A percentile compares a stretch with the other conserved stretches of the same genome.
phyloP scores from a whole-genome alignment of 2,888 invertebrate genomes.

The Caprella mutica region DNA sequence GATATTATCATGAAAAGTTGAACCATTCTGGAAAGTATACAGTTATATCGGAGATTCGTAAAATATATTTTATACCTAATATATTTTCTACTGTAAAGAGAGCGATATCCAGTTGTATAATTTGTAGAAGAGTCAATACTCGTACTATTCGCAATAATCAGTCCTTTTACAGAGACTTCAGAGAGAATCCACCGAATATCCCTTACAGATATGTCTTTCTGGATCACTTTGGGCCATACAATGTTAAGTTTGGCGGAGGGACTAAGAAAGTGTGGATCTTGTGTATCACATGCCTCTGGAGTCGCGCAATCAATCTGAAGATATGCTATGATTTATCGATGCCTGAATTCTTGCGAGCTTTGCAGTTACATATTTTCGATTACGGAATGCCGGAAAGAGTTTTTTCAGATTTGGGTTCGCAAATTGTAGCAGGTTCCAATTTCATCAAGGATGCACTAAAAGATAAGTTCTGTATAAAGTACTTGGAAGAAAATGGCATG shows the following conservation, averaged over 20 bases:
- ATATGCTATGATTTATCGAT: not conserved
- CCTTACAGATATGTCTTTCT: not conserved
- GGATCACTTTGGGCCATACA: not conserved
- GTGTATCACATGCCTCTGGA: conserved; percentile 6
- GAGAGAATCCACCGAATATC: not conserved
- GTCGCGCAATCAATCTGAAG: conserved; percentile 1
- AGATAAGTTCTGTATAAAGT: not conserved
- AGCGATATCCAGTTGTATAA: not conserved
- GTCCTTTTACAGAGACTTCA: not conserved
- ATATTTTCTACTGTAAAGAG: not conserved
- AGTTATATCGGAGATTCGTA: not conserved
- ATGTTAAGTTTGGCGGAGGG: not conserved
- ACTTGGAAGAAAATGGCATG: not conserved
- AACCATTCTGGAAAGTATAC: not conserved
- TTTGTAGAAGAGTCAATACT: not conserved
- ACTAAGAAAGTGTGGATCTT: not conserved
- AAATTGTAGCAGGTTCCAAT: not conserved
- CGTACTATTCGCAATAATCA: not conserved
- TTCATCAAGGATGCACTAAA: not conserved
- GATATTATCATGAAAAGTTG: not conserved
- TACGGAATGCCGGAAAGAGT: not conserved
- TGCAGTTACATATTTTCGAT: not conserved
- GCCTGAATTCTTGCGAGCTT: not conserved
- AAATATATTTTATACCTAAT: not conserved
- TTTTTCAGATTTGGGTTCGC: not conserved